Conservation (phyloP, 2,888 invertebrate genomes). For the Girardia tigrina region DNA sequence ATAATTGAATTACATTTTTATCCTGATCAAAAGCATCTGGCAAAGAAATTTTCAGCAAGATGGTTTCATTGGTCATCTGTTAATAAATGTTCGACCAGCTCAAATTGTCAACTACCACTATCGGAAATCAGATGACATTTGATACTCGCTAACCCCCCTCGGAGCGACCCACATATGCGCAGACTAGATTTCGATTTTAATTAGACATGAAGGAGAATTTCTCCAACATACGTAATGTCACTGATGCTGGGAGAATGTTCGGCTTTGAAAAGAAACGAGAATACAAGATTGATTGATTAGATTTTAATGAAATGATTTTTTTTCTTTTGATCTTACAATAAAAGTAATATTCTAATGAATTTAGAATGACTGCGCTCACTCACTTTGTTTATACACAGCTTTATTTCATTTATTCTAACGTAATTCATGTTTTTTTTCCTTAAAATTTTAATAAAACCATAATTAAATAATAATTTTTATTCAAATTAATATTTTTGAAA, state of each 20-base stretch:
- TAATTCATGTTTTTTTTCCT: not conserved
- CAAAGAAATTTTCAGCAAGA: constrained; percentile 3
- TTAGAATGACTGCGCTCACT: not conserved
- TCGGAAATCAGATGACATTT: constrained; percentile 19
- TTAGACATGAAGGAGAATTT: constrained; percentile 23
- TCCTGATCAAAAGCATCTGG: not conserved
- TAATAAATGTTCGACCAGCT: constrained; percentile 17
- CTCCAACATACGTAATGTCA: constrained; percentile 15
- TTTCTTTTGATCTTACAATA: constrained; percentile 14
- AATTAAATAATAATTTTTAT: too few relatives aligned
- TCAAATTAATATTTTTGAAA: too few relatives aligned
- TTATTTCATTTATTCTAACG: not conserved
- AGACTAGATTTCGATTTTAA: constrained; percentile 23
- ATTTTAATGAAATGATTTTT: constrained; percentile 23
- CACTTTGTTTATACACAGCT: not conserved
- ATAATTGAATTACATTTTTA: constrained; percentile 23
- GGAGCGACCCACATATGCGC: constrained; percentile 17
- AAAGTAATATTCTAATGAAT: constrained; percentile 18
- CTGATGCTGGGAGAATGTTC: constrained; percentile 23
- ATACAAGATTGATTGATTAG: constrained; percentile 23
- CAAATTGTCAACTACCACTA: constrained; percentile 18
- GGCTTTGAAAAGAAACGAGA: constrained; percentile 14
- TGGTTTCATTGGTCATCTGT: constrained; percentile 23
- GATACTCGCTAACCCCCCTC: constrained; percentile 23
- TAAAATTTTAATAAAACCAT: too few relatives aligned